Base-by-base conservation (phyloP, 2,113 vertebrate species). In the Tapirus terrestris region DNA sequence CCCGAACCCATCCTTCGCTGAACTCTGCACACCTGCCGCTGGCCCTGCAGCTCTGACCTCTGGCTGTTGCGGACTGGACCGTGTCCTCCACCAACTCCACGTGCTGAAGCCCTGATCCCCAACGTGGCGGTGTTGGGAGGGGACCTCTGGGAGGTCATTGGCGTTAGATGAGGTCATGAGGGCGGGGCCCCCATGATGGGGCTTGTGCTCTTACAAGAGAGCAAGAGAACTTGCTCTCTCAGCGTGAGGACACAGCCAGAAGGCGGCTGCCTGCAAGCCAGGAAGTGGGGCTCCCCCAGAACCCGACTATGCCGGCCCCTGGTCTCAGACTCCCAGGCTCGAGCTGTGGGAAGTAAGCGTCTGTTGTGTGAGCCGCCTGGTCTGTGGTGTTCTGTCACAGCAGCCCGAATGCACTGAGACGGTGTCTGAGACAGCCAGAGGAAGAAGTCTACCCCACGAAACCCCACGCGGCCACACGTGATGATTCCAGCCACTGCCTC, bases 401-500 rank as follows among this genome's bases (percentile, higher is more conserved):
- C 53, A 48, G 39, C 43, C 67, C 23, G 45, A 68, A 17, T n/a
- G 14, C 45, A 29, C 33, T 1, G 5, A 33, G 68, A 31, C 8
- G 6, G 0, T 16, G 20, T 1, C 39, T 3, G 11, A 31, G 3
- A 12, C 4, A 10, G 51, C 36, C 45, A 23, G 18, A 76, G 53
- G 53, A 14, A 48, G 31, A 25, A 36, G 16, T 39, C 53, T n/a
- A 16, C 3, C 4, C 45, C 21, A 29, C 6, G 12, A 48, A 29
- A 25, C 3, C 53, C 14, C 6, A 3, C 3, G 0, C 3, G 18
- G 43, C 12, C 43, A 9, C n/a, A 65, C 25, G 16, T n/a, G n/a
- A 36, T 1, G 33, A 43, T 17, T 18, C 21, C 0, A n/a, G 63
- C 73, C 45, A 2, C 33, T 0, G 4, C 2, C 1, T 12, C 36